These are phyloP conservation scores for Rhinichthys klamathensis DNA, from an alignment of 2,113 vertebrate species.

Conservation along the genomic window DNA sequence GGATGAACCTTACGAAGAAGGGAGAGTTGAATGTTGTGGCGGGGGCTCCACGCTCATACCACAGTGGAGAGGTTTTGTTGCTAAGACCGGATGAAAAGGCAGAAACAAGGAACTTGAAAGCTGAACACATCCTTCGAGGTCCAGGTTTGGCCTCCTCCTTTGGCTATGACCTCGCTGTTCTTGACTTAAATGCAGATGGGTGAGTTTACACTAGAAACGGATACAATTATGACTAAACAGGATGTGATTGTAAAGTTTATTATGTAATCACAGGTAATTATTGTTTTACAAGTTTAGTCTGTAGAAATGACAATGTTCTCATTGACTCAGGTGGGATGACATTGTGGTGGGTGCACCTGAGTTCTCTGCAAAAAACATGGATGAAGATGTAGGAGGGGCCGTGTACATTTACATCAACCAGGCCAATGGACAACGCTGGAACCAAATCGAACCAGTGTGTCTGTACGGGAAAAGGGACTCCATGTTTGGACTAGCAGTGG, in stretches of 20 bases:
- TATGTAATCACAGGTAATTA: not conserved
- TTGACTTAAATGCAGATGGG: slow-evolving; percentile 89
- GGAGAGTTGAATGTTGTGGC: slow-evolving; percentile 87
- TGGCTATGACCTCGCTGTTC: slow-evolving; percentile 89
- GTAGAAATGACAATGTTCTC: not conserved
- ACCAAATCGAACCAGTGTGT: slow-evolving; percentile 73
- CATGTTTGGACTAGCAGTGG: slow-evolving; percentile 92
- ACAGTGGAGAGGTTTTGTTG: slow-evolving; percentile 87
- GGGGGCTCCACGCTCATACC: slow-evolving; percentile 89
- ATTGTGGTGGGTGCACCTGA: slow-evolving; percentile 89
- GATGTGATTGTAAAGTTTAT: not conserved
- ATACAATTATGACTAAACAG: not conserved
- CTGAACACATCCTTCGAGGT: slow-evolving; percentile 83
- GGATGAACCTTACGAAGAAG: slow-evolving; percentile 81
- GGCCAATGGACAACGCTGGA: slow-evolving; percentile 76
- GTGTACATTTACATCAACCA: slow-evolving; percentile 88
- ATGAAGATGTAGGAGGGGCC: slow-evolving; percentile 83
- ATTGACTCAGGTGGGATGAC: slow-evolving; percentile 86
- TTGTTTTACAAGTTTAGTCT: not conserved
- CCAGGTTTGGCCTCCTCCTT: slow-evolving; percentile 92
- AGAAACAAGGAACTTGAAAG: slow-evolving; percentile 68
- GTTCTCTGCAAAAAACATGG: slow-evolving; percentile 79
- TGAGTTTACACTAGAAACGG: slow-evolving; percentile 61
- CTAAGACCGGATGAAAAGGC: slow-evolving; percentile 73
- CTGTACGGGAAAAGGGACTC: slow-evolving; percentile 83